Percentiles rank a stretch among this genome's conserved stretches.
Evolutionary conservation across 2,797 vertebrate species (phyloP).

Genomic region (Gadopsis marmoratus): DNA sequence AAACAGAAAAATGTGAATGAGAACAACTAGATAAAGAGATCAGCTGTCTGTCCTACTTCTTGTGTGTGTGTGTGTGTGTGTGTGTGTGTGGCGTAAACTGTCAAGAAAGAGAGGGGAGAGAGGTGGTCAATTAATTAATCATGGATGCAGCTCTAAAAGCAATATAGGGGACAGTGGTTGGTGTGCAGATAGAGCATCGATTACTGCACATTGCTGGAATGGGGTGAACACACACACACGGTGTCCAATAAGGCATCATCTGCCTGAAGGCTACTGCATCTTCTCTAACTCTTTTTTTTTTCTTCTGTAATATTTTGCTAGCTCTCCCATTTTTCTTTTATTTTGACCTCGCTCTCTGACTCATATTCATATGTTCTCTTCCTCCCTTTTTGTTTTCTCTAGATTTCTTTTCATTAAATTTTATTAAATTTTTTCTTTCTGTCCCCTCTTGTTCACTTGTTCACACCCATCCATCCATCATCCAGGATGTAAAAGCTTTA

Average conservation of each 20-base stretch:
- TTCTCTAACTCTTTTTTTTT: background rate
- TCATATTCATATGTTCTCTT: constrained; percentile 11
- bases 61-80: background rate
- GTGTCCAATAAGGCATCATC: constrained; percentile 1
- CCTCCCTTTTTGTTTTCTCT: background rate
- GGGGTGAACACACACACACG: constrained; percentile 13
- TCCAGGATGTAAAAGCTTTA: background rate
- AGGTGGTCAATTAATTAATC: constrained; percentile 77
- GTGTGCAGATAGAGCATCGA: constrained; percentile 66
- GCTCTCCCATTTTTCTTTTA: background rate
- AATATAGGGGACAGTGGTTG: constrained; percentile 43
- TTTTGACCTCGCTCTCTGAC: constrained; percentile 8
- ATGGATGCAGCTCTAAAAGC: constrained; percentile 74
- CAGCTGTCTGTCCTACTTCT: background rate
- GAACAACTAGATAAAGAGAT: background rate
- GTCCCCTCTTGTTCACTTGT: constrained; percentile 9
- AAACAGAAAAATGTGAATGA: background rate
- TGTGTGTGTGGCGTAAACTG: constrained; percentile 8
- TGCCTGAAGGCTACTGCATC: constrained; percentile 9
- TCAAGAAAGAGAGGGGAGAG: constrained; percentile 41
- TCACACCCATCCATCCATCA: background rate
- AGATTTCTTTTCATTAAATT: background rate
- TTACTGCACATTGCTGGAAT: constrained; percentile 65
- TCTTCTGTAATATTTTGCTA: background rate
- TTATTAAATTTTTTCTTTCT: no score